Conservation (phyloP, 2,888 invertebrate genomes). For the Cataglyphis cursor region DNA sequence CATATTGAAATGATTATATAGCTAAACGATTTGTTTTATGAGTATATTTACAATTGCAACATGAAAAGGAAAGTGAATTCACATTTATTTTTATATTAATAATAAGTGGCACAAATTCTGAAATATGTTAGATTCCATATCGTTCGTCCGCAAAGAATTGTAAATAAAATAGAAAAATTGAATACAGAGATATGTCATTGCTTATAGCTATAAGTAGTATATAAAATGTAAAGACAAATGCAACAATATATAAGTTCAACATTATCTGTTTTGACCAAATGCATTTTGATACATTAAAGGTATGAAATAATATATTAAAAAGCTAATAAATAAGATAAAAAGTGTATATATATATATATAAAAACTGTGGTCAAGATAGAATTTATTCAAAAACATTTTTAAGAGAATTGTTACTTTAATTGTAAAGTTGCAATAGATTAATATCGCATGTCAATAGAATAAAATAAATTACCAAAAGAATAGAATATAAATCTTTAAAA, state of each 20-base stretch:
- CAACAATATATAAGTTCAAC: constrained; percentile 11
- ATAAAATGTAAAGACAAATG: constrained; percentile 28
- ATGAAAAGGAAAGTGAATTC: constrained; percentile 40
- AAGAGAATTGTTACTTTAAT: constrained; percentile 21
- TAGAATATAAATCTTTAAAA: constrained; percentile 23
- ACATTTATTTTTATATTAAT: constrained; percentile 52
- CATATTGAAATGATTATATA: constrained; percentile 54
- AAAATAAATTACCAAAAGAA: constrained; percentile 29
- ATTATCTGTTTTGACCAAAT: constrained; percentile 18
- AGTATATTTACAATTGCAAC: constrained; percentile 68
- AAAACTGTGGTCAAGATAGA: not conserved
- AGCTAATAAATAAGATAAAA: constrained; percentile 28
- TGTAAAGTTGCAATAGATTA: constrained; percentile 10
- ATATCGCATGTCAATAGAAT: not conserved
- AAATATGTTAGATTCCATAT: constrained; percentile 38
- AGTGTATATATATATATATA: not conserved
- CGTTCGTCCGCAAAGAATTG: not conserved
- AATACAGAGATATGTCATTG: constrained; percentile 25
- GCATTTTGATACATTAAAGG: constrained; percentile 25
- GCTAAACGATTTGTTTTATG: constrained; percentile 47
- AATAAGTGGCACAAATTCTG: constrained; percentile 57
- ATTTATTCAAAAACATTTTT: constrained; percentile 14
- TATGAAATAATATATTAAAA: constrained; percentile 16
- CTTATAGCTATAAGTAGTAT: constrained; percentile 7
- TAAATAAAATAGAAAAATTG: constrained; percentile 30